These are phyloP conservation scores for Campoplex nolae DNA, from an alignment of 2,888 invertebrate genomes.

Conservation along the genomic window DNA sequence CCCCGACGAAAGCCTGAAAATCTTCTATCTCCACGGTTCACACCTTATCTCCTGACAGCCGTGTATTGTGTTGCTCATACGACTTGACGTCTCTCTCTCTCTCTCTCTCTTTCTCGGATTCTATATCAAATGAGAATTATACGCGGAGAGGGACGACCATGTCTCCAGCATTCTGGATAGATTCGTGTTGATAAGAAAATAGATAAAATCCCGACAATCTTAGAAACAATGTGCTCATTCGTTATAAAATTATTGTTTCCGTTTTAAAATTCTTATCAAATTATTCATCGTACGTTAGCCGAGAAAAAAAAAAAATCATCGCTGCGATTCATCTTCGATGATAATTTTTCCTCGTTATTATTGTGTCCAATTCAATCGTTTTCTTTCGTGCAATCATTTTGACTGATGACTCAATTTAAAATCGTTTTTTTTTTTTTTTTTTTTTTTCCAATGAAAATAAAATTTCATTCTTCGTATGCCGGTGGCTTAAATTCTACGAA, in stretches of 20 bases:
- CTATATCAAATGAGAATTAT: neutral
- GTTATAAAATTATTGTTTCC: neutral
- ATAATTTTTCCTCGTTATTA: neutral
- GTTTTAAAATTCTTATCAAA: neutral
- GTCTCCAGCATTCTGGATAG: conserved; percentile 48
- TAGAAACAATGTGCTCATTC: conserved; percentile 15
- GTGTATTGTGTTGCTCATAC: conserved; percentile 32
- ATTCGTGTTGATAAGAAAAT: conserved; percentile 55
- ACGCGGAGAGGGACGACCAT: conserved; percentile 34
- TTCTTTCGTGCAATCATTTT: neutral
- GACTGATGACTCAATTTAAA: neutral
- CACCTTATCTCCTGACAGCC: conserved; percentile 60
- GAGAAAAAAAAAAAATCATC: neutral
- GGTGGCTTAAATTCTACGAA: neutral
- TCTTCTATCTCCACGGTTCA: conserved; percentile 46
- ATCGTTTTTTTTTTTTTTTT: neutral
- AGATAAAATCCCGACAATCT: conserved; percentile 56
- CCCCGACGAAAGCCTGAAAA: conserved; percentile 57
- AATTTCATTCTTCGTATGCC: too few species aligned
- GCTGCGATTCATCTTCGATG: neutral
- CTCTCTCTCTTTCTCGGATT: conserved; percentile 18
- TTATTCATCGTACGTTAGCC: neutral
- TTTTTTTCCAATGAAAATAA: too few species aligned
- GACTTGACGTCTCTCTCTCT: neutral
- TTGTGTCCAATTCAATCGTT: neutral